Evolutionary conservation across 2,888 invertebrate genomes (phyloP).

Genomic region (Periphyllus acericola): DNA sequence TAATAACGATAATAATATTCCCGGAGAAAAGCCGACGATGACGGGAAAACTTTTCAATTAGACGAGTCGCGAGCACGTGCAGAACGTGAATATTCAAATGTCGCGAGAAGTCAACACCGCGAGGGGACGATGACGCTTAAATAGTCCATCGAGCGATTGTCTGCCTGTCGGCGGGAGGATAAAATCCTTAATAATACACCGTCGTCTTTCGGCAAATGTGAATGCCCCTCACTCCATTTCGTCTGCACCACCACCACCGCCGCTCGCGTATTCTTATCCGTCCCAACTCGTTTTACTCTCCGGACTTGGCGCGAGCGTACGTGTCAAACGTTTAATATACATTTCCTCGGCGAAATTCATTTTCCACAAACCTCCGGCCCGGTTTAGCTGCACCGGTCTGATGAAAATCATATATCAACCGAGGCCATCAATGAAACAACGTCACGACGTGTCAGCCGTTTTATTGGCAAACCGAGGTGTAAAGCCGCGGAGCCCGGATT

Average conservation of each 20-base stretch:
- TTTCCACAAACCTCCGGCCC: neutral
- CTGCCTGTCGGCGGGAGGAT: neutral
- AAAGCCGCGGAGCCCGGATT: neutral
- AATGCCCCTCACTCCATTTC: too few species aligned
- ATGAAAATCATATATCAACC: slow-evolving; percentile 52
- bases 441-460: neutral
- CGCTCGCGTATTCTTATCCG: neutral
- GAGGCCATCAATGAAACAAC: neutral
- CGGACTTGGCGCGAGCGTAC: neutral
- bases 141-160: slow-evolving; percentile 35
- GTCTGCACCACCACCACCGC: neutral
- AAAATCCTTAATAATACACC: neutral
- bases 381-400: neutral
- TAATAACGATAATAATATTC: slow-evolving; percentile 38
- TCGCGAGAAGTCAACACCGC: neutral
- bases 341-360: neutral
- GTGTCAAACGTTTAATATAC: slow-evolving; percentile 45
- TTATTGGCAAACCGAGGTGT: neutral
- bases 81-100: slow-evolving; percentile 57
- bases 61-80: slow-evolving; percentile 33
- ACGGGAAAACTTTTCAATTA: slow-evolving; percentile 56
- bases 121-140: slow-evolving; percentile 13
- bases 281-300: too few species aligned
- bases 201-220: neutral
- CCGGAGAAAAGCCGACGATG: slow-evolving; percentile 7